phyloP scores from a whole-genome alignment of 2,888 invertebrate species.

The Hartigia nigra region DNA sequence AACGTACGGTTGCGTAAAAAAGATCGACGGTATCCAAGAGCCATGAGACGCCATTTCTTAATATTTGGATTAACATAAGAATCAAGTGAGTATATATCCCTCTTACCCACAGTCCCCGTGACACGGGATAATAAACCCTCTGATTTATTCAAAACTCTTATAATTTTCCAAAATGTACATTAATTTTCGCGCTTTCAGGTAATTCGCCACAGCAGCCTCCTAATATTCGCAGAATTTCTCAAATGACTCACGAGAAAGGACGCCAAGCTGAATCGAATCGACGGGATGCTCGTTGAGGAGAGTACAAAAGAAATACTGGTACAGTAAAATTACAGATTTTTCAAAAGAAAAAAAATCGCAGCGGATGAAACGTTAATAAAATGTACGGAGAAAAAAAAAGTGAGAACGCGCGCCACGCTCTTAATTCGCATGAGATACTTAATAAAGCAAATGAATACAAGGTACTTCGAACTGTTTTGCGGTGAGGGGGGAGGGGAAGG shows the following conservation, averaged over 20 bases:
- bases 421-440: slow-evolving; percentile 48
- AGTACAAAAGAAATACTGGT: too few species aligned
- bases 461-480: slow-evolving; percentile 39
- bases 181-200: background rate
- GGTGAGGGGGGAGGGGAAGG: slow-evolving; percentile 19
- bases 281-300: too few species aligned
- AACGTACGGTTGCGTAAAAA: background rate
- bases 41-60: background rate
- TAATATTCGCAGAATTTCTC: background rate
- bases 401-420: slow-evolving; percentile 30
- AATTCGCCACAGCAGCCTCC: background rate
- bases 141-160: background rate
- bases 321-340: background rate
- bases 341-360: background rate
- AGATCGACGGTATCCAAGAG: background rate
- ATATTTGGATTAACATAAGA: background rate
- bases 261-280: background rate
- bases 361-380: slow-evolving; percentile 21
- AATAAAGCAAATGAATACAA: slow-evolving; percentile 50
- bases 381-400: slow-evolving; percentile 7
- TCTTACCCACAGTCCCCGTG: too few species aligned
- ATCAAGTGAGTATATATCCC: background rate
- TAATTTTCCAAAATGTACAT: background rate
- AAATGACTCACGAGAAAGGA: too few species aligned
- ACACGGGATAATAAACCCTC: background rate